phyloP scores from a whole-genome alignment of 2,797 vertebrate genomes.

The Danio albolineatus region DNA sequence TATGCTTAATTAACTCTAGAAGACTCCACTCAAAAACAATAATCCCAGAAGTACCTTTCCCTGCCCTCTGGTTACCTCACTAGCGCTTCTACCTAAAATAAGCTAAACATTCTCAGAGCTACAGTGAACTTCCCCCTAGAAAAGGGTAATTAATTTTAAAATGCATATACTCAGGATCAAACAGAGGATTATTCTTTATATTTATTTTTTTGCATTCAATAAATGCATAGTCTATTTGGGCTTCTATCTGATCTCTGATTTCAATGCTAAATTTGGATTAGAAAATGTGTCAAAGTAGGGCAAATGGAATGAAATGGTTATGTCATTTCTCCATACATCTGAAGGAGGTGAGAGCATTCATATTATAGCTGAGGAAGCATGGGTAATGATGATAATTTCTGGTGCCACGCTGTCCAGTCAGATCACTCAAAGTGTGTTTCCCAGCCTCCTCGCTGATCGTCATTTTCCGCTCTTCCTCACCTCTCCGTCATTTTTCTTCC shows the following conservation, averaged over 20 bases:
- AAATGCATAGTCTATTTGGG: slow-evolving; percentile 28
- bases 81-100: slow-evolving; percentile 42
- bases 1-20: slow-evolving; percentile 61
- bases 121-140: slow-evolving; percentile 35
- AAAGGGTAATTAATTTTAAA: slow-evolving; percentile 28
- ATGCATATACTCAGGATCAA: slow-evolving; percentile 46
- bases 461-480: slow-evolving; percentile 34
- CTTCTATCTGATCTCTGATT: slow-evolving; percentile 24
- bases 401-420: slow-evolving; percentile 39
- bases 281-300: slow-evolving; percentile 20
- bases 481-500: background rate
- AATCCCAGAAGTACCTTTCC: slow-evolving; percentile 34
- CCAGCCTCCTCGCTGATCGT: slow-evolving; percentile 22
- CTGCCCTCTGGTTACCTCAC: slow-evolving; percentile 30
- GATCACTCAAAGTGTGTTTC: slow-evolving; percentile 41
- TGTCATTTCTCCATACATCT: slow-evolving; percentile 23
- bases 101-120: slow-evolving; percentile 41
- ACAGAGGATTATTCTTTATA: slow-evolving; percentile 27
- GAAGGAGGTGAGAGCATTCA: slow-evolving; percentile 16
- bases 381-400: slow-evolving; percentile 43
- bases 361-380: slow-evolving; percentile 26
- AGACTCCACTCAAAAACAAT: slow-evolving; percentile 47
- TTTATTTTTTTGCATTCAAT: slow-evolving; percentile 63
- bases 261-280: slow-evolving; percentile 6
- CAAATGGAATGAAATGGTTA: background rate